A percentile compares a stretch with the other conserved stretches of the same genome.
phyloP scores from a whole-genome alignment of 2,888 invertebrate genomes.

The Pollenia angustigena region DNA sequence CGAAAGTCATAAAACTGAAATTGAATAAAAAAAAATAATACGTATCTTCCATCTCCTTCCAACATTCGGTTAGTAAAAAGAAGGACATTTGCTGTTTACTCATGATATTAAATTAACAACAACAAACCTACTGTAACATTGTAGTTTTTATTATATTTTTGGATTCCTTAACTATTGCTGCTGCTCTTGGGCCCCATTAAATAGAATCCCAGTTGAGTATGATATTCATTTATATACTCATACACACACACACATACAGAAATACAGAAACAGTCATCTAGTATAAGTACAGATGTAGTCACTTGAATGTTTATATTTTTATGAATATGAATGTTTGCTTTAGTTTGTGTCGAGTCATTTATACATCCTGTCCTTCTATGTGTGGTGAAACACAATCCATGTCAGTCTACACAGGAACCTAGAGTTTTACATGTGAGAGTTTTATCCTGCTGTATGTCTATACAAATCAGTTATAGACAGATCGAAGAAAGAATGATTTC shows the following conservation, averaged over 20 bases:
- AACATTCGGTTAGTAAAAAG: neutral
- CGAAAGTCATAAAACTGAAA: conserved; percentile 41
- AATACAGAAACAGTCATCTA: conserved; percentile 9
- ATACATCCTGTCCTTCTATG: neutral
- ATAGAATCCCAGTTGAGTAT: conserved; percentile 62
- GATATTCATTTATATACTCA: conserved; percentile 42
- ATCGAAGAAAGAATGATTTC: neutral
- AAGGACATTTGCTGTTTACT: conserved; percentile 66
- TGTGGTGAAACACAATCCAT: conserved; percentile 35
- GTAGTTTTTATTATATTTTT: conserved; percentile 34
- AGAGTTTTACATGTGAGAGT: neutral
- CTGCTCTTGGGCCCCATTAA: conserved; percentile 56
- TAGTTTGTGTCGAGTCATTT: neutral
- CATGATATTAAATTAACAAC: conserved; percentile 70
- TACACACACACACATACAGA: conserved; percentile 19
- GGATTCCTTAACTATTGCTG: neutral
- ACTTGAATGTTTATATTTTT: conserved; percentile 14
- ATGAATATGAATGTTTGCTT: neutral
- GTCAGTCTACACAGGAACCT: neutral
- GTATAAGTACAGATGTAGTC: neutral
- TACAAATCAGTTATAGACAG: conserved; percentile 9
- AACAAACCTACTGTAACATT: conserved; percentile 61
- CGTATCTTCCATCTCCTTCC: neutral
- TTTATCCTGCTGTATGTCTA: conserved; percentile 57
- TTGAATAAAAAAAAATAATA: neutral